Evolutionary conservation across 1,140 invertebrate genomes (phyloP), one percentile per base, ranked within the genome.

Genomic region (Magallana ariakensis): DNA sequence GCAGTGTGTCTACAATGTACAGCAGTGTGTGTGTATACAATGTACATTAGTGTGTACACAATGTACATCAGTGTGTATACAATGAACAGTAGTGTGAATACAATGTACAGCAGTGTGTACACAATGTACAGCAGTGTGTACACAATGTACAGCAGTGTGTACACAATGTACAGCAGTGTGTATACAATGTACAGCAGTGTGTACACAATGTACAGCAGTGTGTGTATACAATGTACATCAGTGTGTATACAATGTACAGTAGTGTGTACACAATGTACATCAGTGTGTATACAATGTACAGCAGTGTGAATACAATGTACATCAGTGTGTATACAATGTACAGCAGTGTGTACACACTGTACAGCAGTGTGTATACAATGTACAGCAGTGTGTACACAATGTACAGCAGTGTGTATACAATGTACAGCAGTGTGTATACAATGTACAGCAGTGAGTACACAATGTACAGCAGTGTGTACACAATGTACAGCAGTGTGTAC

Each of bases 211-310:
- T 33, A 33, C 33, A 33, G n/a, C n/a, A n/a, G n/a, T n/a, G n/a
- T n/a, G n/a, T n/a, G n/a, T n/a, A n/a, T n/a, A n/a, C n/a, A n/a
- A n/a, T n/a, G 94, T 94, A 86, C 46, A 46, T 2, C 5, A 0
- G 33, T 46, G 33, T 46, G 33, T 46, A 4, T 46, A 46, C 33
- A 46, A 46, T 46, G 33, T 33, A 33, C 33, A 33, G n/a, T n/a
- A n/a, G n/a, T n/a, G n/a, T 95, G 94, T 85, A 91, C 90, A 11
- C 22, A 86, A 88, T 91, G 94, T 94, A 86, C 46, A 46, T 2
- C 5, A 0, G 33, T 46, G 33, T 46, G 33, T 46, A 4, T 46
- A 46, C 33, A 46, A 46, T 46, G 33, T 33, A 33, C 33, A 33
- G n/a, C n/a, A n/a, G n/a, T n/a, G n/a, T n/a, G n/a, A n/a, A n/a